Percentiles rank a stretch among this genome's conserved stretches.
Conservation (phyloP, 2,797 vertebrate genomes). For the Prionace glauca region DNA sequence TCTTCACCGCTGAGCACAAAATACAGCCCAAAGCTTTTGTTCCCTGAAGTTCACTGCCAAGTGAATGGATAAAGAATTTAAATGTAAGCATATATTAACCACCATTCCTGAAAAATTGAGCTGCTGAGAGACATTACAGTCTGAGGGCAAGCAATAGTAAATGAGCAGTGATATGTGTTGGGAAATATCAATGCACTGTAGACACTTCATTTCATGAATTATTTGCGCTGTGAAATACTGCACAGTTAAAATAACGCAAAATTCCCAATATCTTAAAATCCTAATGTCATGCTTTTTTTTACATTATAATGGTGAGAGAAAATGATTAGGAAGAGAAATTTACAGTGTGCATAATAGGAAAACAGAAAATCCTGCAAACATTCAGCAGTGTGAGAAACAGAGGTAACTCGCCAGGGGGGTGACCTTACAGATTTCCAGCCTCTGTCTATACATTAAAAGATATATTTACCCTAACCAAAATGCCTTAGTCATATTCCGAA, state of each 20-base stretch:
- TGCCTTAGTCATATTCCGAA: neutral
- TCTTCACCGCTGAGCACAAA: neutral
- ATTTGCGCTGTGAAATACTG: neutral
- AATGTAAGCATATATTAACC: neutral
- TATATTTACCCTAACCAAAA: neutral
- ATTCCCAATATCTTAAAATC: neutral
- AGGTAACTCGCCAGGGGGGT: neutral
- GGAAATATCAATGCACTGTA: neutral
- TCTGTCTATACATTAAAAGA: neutral
- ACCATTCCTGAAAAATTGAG: neutral
- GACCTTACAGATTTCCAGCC: neutral
- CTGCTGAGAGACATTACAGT: neutral
- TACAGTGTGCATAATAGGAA: neutral
- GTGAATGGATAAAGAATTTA: neutral
- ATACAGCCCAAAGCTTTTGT: neutral
- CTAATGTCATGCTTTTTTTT: neutral
- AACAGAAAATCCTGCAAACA: neutral
- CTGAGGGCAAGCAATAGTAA: neutral
- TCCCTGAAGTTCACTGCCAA: neutral
- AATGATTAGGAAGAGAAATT: neutral
- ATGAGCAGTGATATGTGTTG: neutral
- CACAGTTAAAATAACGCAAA: neutral
- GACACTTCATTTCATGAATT: neutral
- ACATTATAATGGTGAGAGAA: neutral
- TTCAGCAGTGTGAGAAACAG: neutral